phyloP scores from a whole-genome alignment of 2,113 vertebrate genomes.

The Eublepharis macularius region DNA sequence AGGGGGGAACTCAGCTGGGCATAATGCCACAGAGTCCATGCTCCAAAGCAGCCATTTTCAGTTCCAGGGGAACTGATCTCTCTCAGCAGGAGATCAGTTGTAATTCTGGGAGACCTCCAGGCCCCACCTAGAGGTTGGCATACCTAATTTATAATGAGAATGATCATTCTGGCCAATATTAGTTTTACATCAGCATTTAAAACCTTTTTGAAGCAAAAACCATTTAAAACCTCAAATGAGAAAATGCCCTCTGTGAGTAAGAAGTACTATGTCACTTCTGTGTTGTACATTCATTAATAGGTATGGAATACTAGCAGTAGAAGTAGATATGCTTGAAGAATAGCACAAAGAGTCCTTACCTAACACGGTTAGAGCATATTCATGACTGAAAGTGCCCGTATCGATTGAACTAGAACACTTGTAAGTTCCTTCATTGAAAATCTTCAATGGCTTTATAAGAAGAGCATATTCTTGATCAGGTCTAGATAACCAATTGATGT shows the following conservation, averaged over 20 bases:
- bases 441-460: conserved; percentile 40
- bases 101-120: no score
- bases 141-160: background rate
- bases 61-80: no score
- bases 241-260: background rate
- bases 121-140: no score
- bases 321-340: background rate
- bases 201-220: background rate
- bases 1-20: no score
- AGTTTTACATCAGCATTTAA: no score
- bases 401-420: fast-evolving
- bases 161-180: no score
- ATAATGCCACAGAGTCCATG: no score
- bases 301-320: background rate
- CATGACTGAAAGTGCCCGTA: background rate
- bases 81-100: no score
- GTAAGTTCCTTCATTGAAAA: conserved; percentile 62
- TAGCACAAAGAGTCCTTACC: conserved; percentile 56
- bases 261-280: background rate
- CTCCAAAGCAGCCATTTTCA: no score
- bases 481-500: conserved; percentile 46
- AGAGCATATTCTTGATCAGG: background rate
- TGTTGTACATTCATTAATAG: background rate
- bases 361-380: conserved; percentile 19
- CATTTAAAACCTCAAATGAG: background rate